phyloP scores from a whole-genome alignment of 2,113 vertebrate species.

The Pollachius pollachius region DNA sequence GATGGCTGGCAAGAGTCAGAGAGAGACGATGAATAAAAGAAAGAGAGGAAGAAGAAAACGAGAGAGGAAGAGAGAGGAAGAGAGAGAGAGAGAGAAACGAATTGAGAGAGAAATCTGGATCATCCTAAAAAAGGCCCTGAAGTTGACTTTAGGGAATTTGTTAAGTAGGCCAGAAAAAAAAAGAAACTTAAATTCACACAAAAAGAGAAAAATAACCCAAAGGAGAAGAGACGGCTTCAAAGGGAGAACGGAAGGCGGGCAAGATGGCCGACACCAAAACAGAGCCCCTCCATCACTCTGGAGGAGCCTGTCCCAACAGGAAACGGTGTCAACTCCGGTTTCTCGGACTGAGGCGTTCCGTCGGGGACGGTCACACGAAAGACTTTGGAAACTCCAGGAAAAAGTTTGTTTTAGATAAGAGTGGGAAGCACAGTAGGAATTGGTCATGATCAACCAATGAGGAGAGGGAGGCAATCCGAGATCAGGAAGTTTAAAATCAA shows the following conservation, averaged over 20 bases:
- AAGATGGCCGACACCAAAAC: slow-evolving; percentile 41
- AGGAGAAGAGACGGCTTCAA: slow-evolving; percentile 32
- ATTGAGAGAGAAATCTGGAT: slow-evolving; percentile 54
- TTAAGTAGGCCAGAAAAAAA: slow-evolving; percentile 61
- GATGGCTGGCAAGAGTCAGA: slow-evolving; percentile 48
- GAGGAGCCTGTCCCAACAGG: not conserved
- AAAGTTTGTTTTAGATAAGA: too few relatives aligned
- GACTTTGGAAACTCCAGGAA: too few relatives aligned
- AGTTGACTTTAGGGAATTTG: slow-evolving; percentile 64
- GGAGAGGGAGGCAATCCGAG: too few relatives aligned
- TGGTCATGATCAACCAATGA: too few relatives aligned
- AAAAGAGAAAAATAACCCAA: slow-evolving; percentile 35
- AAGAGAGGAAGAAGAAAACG: slow-evolving; percentile 21
- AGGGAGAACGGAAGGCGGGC: slow-evolving; percentile 31
- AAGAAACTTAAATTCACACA: slow-evolving; percentile 52
- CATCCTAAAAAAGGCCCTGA: slow-evolving; percentile 60
- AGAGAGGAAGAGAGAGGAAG: slow-evolving; percentile 11
- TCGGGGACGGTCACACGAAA: too few relatives aligned
- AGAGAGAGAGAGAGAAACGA: slow-evolving; percentile 1
- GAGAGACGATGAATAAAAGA: slow-evolving; percentile 15
- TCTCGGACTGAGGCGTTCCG: too few relatives aligned
- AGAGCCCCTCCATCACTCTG: slow-evolving; percentile 1
- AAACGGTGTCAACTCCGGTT: too few relatives aligned
- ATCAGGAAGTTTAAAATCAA: too few relatives aligned
- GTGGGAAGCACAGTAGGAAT: too few relatives aligned